Evolutionary conservation across 2,113 vertebrate species (phyloP).

Genomic region (Chaetops frenatus): DNA sequence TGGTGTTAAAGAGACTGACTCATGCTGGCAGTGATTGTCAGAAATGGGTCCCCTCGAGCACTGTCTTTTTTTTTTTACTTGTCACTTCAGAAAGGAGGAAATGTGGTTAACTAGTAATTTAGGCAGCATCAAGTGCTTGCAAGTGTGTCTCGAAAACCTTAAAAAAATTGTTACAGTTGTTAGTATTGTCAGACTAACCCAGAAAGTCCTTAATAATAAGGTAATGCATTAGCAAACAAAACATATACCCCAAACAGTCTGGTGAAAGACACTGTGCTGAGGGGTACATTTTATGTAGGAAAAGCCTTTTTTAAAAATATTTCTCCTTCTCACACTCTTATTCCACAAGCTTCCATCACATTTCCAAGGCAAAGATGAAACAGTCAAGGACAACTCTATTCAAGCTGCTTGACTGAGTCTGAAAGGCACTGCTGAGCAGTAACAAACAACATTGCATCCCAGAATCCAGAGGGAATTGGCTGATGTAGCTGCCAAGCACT

Average conservation of each 20-base stretch:
- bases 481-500: neutral
- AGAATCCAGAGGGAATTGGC: neutral
- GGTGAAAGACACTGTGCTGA: neutral
- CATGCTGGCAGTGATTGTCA: neutral
- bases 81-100: neutral
- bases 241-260: neutral
- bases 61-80: neutral
- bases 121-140: neutral
- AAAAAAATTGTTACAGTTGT: neutral
- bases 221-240: neutral
- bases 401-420: neutral
- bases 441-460: neutral
- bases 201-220: neutral
- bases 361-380: neutral
- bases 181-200: neutral
- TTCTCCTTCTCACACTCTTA: neutral
- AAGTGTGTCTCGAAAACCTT: neutral
- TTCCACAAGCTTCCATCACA: neutral
- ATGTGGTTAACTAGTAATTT: neutral
- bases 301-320: neutral
- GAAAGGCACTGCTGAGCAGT: neutral
- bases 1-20: neutral
- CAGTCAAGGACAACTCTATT: neutral
- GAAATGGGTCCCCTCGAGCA: neutral
- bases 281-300: neutral